These are phyloP conservation scores for Ivindomyrus marchei DNA, from an alignment of 2,113 vertebrate genomes.

Conservation along the genomic window DNA sequence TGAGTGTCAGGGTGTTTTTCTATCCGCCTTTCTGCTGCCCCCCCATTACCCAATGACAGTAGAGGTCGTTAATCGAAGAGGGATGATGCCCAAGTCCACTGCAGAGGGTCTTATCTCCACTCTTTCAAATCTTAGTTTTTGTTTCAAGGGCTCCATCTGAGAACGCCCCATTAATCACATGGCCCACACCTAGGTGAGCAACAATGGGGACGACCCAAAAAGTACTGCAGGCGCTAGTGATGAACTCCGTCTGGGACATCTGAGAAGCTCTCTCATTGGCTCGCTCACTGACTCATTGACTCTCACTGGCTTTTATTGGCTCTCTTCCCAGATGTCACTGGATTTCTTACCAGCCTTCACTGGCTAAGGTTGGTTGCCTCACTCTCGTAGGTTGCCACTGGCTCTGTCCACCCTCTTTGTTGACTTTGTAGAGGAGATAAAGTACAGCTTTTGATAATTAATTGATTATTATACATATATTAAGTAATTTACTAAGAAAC, in stretches of 20 bases:
- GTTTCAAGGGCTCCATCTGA: conserved; percentile 71
- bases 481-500: not conserved
- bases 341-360: not conserved
- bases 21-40: conserved; percentile 33
- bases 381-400: not conserved
- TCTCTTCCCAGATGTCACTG: conserved; percentile 31
- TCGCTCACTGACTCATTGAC: not conserved
- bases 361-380: not conserved
- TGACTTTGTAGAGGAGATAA: not conserved
- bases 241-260: conserved; percentile 38
- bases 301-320: conserved; percentile 33
- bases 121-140: conserved; percentile 68
- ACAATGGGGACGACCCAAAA: conserved; percentile 14
- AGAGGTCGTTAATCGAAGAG: conserved; percentile 69
- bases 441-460: not conserved
- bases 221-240: not conserved
- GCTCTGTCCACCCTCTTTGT: not conserved
- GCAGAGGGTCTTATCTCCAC: conserved; percentile 66
- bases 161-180: conserved; percentile 66
- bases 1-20: conserved; percentile 57
- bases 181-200: conserved; percentile 48
- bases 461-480: not conserved
- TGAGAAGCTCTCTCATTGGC: conserved; percentile 29
- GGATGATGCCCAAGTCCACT: conserved; percentile 69
- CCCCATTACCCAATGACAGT: conserved; percentile 59